Evolutionary conservation across 2,797 vertebrate genomes (phyloP), one percentile per base, ranked within the genome.

Genomic region (Peromyscus aztecus): DNA sequence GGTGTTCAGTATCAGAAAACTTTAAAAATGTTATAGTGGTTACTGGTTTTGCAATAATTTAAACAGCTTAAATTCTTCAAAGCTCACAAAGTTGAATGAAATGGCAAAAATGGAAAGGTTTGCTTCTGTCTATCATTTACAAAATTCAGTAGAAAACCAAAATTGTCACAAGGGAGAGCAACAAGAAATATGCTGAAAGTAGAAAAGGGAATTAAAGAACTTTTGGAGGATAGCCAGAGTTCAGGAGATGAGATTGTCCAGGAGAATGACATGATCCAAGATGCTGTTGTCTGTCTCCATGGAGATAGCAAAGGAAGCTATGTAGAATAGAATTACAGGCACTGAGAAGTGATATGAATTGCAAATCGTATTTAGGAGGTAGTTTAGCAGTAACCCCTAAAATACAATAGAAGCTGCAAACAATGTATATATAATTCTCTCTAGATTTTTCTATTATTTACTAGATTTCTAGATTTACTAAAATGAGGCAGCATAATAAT

Each of bases 291-390:
- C 52, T 76, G 13, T 75, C 59, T 96, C 95, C 88, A 19, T 63
- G 85, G 86, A 85, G 71, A 91, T 67, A 21, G 43, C 57, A 55
- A 81, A 67, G 65, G 46, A 94, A 77, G 43, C 46, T 65, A 73
- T 23, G 11, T 24, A 77, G 46, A 91, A 17, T 63, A 88, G 92
- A 95, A 91, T 97, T 89, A 78, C 14, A 93, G 76, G 95, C 82
- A 77, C 75, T 65, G 24, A 75, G 27, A 87, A 65, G 40, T 63
- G 17, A 27, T 77, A 40, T 29, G 31, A 77, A 69, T 75, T 95
- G n/a, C 69, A 92, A 92, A 89, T 89, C 63, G 4, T 92, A 65
- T 83, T 89, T 93, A 29, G n/a, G 57, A 92, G 29, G 55, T 91
- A 40, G 31, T 80, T 95, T 29, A 84, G 73, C 92, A 34, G 78